Evolutionary conservation across 2,113 vertebrate genomes (phyloP).

Genomic region (Caranx melampygus): DNA sequence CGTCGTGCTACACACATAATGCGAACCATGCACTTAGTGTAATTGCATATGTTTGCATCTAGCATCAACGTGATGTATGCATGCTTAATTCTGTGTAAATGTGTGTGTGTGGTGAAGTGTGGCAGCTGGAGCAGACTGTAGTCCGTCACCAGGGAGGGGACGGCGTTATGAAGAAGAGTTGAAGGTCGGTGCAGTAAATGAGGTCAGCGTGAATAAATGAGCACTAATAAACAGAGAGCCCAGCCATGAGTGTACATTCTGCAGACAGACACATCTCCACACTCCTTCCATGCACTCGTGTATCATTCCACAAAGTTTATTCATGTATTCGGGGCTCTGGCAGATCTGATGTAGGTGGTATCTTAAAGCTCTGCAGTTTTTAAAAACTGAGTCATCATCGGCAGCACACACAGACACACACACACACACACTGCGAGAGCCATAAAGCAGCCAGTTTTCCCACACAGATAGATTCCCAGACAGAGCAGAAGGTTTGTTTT

Average conservation of each 20-base stretch:
- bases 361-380: slow-evolving; percentile 37
- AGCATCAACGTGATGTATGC: slow-evolving; percentile 10
- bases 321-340: slow-evolving; percentile 27
- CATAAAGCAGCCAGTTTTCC: slow-evolving; percentile 38
- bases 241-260: slow-evolving; percentile 18
- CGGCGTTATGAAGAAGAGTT: slow-evolving; percentile 76
- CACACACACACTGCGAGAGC: slow-evolving; percentile 3
- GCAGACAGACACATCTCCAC: slow-evolving; percentile 20
- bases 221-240: slow-evolving; percentile 56
- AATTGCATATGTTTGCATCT: slow-evolving; percentile 56
- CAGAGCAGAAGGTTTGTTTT: slow-evolving; percentile 63
- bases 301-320: slow-evolving; percentile 14
- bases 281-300: slow-evolving; percentile 17
- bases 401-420: neutral
- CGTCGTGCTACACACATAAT: slow-evolving; percentile 12
- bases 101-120: slow-evolving; percentile 54
- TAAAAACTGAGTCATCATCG: slow-evolving; percentile 30
- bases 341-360: slow-evolving; percentile 54
- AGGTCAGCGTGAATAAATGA: slow-evolving; percentile 79
- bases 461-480: slow-evolving; percentile 63
- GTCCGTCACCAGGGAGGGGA: slow-evolving; percentile 73
- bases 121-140: slow-evolving; percentile 73
- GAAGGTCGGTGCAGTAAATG: slow-evolving; percentile 80
- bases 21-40: slow-evolving; percentile 38
- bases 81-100: slow-evolving; percentile 17